These are phyloP conservation scores for Podarcis raffonei DNA, from an alignment of 2,113 vertebrate genomes.

Conservation along the genomic window DNA sequence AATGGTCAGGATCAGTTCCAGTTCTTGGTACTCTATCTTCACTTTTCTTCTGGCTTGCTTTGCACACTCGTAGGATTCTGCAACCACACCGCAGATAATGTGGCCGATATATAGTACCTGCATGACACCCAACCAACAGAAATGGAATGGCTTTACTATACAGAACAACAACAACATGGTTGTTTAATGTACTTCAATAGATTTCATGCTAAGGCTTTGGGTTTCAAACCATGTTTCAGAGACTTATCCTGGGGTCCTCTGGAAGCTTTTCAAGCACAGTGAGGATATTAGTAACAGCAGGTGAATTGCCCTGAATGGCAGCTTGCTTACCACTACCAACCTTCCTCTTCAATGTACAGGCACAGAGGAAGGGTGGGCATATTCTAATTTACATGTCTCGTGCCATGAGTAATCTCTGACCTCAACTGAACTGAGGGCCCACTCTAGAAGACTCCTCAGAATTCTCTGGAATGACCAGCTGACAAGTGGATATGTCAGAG, in stretches of 20 bases:
- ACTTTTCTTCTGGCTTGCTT: conserved; percentile 54
- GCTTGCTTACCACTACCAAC: background rate
- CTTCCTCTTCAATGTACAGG: background rate
- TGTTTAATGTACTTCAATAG: background rate
- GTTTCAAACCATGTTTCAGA: background rate
- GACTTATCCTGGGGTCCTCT: too few relatives aligned
- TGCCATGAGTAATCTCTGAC: background rate
- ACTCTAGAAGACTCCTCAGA: background rate
- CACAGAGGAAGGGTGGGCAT: background rate
- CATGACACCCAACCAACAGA: conserved; percentile 4
- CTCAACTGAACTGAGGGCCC: background rate
- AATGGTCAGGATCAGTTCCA: conserved; percentile 69
- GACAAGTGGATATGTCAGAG: background rate
- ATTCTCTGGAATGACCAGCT: background rate
- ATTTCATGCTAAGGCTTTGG: background rate
- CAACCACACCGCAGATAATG: conserved; percentile 68
- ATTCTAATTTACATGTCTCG: background rate
- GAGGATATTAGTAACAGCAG: background rate
- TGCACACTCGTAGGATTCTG: conserved; percentile 62
- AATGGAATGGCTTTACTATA: background rate
- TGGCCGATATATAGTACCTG: conserved; percentile 74
- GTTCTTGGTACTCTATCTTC: conserved; percentile 64
- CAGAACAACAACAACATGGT: background rate
- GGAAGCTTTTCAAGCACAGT: background rate
- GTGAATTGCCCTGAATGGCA: background rate